Conservation (phyloP, 2,888 invertebrate genomes). For the Cinara cedri region DNA sequence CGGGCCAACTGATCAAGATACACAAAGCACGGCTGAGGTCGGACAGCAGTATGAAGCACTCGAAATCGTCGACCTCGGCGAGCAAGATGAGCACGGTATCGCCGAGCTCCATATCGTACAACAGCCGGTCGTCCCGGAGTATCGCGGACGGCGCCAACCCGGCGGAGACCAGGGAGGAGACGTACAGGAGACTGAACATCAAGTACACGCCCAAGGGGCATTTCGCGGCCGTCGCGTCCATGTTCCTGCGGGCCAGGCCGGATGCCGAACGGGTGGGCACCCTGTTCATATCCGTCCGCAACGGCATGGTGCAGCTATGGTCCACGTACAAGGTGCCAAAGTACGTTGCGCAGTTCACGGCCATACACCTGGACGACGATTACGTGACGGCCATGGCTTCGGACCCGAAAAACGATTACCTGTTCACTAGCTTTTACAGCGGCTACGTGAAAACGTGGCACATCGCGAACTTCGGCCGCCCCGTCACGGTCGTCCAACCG, state of each 20-base stretch:
- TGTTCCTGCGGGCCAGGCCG: constrained; percentile 64
- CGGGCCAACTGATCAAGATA: constrained; percentile 74
- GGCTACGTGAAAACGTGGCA: constrained; percentile 85
- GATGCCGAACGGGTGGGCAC: constrained; percentile 69
- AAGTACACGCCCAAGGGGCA: neutral
- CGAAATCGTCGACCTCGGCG: neutral
- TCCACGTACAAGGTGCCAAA: constrained; percentile 66
- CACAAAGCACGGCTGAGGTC: constrained; percentile 64
- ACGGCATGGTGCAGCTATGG: constrained; percentile 80
- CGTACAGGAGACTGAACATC: neutral
- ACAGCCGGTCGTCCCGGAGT: neutral
- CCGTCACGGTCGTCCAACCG: no score
- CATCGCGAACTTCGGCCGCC: constrained; percentile 70
- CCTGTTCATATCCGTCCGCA: constrained; percentile 75
- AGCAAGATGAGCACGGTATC: neutral
- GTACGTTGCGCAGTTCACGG: constrained; percentile 63
- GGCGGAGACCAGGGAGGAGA: neutral
- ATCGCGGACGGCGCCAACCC: neutral
- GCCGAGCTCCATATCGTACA: neutral
- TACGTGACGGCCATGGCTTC: constrained; percentile 74
- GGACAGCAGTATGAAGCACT: neutral
- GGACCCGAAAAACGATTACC: constrained; percentile 73
- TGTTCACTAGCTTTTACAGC: constrained; percentile 73
- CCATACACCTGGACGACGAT: constrained; percentile 63
- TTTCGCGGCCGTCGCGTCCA: constrained; percentile 2